A percentile compares a stretch with the other conserved stretches of the same genome.
Conservation (phyloP, 2,888 invertebrate genomes). For the Andrena bucephala region DNA sequence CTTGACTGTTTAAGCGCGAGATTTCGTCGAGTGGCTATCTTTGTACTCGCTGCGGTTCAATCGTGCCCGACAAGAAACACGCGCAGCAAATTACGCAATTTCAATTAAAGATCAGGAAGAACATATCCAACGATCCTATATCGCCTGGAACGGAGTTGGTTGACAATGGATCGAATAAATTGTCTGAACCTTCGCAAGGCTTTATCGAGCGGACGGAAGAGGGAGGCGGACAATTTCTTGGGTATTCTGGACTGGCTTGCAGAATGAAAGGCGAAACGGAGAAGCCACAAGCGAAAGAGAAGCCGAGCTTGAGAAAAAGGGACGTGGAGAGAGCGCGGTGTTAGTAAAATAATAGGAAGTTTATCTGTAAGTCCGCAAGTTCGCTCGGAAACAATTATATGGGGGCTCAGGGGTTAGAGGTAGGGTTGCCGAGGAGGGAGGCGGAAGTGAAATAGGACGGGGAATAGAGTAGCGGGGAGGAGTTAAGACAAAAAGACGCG, state of each 20-base stretch:
- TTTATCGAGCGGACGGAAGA: conserved; percentile 56
- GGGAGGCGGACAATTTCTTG: conserved; percentile 8
- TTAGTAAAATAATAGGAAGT: conserved; percentile 76
- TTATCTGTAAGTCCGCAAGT: conserved; percentile 71
- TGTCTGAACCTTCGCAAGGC: conserved; percentile 50
- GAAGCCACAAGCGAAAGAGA: conserved; percentile 12
- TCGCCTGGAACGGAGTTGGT: conserved; percentile 3
- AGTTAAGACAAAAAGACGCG: background rate
- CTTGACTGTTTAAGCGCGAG: background rate
- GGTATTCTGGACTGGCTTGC: conserved; percentile 22
- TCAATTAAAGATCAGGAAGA: background rate
- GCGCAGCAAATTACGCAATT: too few relatives aligned
- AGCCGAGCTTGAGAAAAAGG: background rate
- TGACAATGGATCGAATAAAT: conserved; percentile 57
- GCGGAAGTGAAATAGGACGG: conserved; percentile 35
- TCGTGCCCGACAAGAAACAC: too few relatives aligned
- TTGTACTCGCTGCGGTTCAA: too few relatives aligned
- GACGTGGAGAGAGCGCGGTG: conserved; percentile 38
- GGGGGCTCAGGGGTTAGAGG: conserved; percentile 39
- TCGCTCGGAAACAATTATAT: conserved; percentile 77
- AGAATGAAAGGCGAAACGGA: conserved; percentile 8
- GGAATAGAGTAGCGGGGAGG: conserved; percentile 17
- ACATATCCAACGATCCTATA: background rate
- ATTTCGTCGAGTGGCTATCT: too few relatives aligned
- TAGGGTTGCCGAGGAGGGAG: conserved; percentile 26